Evolutionary conservation across 30 jellyfish, hydroid and myxozoan species (phyloP), one percentile per base, ranked within the genome.

Genomic region (Hydractinia symbiolongicarpus): DNA sequence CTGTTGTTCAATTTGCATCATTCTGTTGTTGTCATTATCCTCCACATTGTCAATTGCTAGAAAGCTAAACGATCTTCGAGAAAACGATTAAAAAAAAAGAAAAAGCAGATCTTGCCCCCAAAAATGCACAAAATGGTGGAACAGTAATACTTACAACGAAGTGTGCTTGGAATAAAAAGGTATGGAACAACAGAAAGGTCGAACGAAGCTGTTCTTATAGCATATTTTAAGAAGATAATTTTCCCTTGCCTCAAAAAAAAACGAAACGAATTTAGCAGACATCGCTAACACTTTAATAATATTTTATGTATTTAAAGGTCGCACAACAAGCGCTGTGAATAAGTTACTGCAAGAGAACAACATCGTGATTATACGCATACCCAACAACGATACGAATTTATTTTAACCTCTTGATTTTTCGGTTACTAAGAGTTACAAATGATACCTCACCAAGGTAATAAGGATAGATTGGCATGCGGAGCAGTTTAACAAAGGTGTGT

Each of bases 251-350:
- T 73, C 14, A 4, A 73, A 2, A 73, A 20, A 0, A 20, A 50
- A 73, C 82, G 82, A 14, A 9, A 11, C 51, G 21, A 73, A 73
- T 13, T 76, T 73, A 54, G 17, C 69, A 17, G 4, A 50, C 1
- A 54, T 3, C 51, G 76, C 82, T 14, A 73, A 73, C 50, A 76
- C 82, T 11, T 50, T 73, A 13, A 0, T 73, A 4, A 73, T 73
- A 14, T 73, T 73, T 73, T 82, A 73, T 54, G 82, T 73, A 16
- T 73, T 73, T 50, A 73, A 73, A 73, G 75, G 82, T 30, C 76
- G 4, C 14, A 68, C 78, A 20, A 68, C 78, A n/a, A 73, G 76
- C 21, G 82, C 82, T 2, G 76, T 73, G 17, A 16, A 73, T 50
- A 76, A 73, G 21, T 14, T 73, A 54, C 76, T 73, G 16, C 74